Evolutionary conservation across 2,797 vertebrate genomes (phyloP).

Genomic region (Holocentrus rufus): DNA sequence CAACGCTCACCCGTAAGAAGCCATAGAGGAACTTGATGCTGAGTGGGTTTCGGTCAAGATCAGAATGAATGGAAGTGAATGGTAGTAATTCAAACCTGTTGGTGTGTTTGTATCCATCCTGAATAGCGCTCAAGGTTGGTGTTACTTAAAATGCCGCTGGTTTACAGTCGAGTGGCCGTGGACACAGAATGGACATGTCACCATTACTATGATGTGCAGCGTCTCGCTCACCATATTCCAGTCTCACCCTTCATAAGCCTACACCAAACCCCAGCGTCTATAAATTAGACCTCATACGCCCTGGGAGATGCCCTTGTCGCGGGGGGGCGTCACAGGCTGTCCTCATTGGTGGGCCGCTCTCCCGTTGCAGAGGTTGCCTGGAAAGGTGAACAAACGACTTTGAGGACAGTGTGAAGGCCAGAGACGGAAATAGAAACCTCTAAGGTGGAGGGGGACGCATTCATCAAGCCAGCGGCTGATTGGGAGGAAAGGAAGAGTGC

Average conservation of each 20-base stretch:
- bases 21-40: no score
- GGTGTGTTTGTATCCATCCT: no score
- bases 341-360: conserved; percentile 8
- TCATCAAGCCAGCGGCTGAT: conserved; percentile 56
- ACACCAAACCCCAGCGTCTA: background rate
- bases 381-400: conserved; percentile 57
- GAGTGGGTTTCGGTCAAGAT: no score
- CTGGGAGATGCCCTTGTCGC: background rate
- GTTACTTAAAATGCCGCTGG: no score
- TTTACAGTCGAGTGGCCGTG: background rate
- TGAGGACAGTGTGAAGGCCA: conserved; percentile 63
- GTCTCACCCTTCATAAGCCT: conserved; percentile 37
- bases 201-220: conserved; percentile 43
- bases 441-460: conserved; percentile 53
- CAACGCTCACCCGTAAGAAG: no score
- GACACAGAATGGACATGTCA: conserved; percentile 29
- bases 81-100: no score
- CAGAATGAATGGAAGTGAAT: no score
- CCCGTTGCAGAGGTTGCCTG: conserved; percentile 11
- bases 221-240: conserved; percentile 8
- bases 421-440: conserved; percentile 58
- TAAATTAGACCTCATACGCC: conserved; percentile 37
- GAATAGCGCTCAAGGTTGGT: no score
- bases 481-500: conserved; percentile 35
- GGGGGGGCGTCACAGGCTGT: background rate